Evolutionary conservation across 2,797 vertebrate genomes (phyloP), one percentile per base, ranked within the genome.

Genomic region (Hipposideros larvatus): DNA sequence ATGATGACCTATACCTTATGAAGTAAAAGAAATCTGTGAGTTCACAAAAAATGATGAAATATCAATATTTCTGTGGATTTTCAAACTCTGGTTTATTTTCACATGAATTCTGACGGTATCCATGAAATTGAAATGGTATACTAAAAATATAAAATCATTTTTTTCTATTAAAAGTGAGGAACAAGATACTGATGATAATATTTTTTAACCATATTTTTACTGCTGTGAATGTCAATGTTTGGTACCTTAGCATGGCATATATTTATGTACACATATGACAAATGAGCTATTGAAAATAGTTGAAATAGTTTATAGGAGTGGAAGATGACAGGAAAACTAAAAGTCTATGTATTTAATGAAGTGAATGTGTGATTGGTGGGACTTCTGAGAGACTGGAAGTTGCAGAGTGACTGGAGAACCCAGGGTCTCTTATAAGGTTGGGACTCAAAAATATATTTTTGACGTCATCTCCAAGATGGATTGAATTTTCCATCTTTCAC

Each of bases 131-230:
- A 88, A 94, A 70, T 89, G 16, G 3, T 48, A 21, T 41, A 13
- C 15, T 77, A 82, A 92, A 86, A 90, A 53, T 57, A 74, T 77
- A 74, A 71, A 79, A 90, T 61, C 43, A 77, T 68, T 92, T 85
- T 37, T 28, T 85, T 24, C 46, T 80, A 57, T 63, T 37, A 86
- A 86, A 82, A 77, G 11, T 93, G 0, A 87, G 28, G 22, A 48
- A 51, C 5, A 37, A 92, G 34, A 61, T 85, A 57, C 31, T 26
- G 4, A 51, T 48, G 28, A 14, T 51, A 28, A n/a, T 24, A 22
- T 84, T 88, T 91, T 68, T 9, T 34, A 53, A 21, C 85, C 22
- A 61, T 26, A 55, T 70, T 70, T 82, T 92, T 65, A 57, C 75
- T 82, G 21, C 41, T 68, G 9, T 57, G 4, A 34, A 28, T 93